Evolutionary conservation across 1,140 invertebrate species (phyloP).

Genomic region (Drosophila arizonae): DNA sequence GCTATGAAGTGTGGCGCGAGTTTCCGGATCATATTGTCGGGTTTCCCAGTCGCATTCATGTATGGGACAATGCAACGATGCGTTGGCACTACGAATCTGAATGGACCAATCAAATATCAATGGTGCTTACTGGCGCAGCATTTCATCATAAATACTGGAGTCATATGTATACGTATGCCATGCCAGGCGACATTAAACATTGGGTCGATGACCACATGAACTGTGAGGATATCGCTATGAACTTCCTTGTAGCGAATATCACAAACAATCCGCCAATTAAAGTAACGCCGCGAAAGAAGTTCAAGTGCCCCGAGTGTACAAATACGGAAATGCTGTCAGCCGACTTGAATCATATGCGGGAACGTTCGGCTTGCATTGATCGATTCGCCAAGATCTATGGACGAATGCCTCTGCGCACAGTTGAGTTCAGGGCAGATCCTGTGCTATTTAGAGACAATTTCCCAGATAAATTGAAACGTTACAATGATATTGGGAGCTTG

Average conservation of each 20-base stretch:
- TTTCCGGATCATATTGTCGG: slow-evolving; percentile 96
- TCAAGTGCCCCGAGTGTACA: slow-evolving; percentile 97
- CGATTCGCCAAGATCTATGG: slow-evolving; percentile 93
- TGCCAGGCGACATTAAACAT: slow-evolving; percentile 90
- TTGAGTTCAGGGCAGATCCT: slow-evolving; percentile 97
- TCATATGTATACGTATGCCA: slow-evolving; percentile 92
- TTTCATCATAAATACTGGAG: slow-evolving; percentile 97
- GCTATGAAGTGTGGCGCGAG: slow-evolving; percentile 94
- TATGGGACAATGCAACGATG: slow-evolving; percentile 93
- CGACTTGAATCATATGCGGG: slow-evolving; percentile 95
- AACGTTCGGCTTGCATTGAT: slow-evolving; percentile 96
- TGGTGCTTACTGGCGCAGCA: slow-evolving; percentile 96
- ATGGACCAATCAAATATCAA: slow-evolving; percentile 97
- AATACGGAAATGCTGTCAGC: slow-evolving; percentile 97
- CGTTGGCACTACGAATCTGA: slow-evolving; percentile 96
- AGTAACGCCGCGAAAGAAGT: slow-evolving; percentile 98
- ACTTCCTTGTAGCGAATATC: slow-evolving; percentile 95
- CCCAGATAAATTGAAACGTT: slow-evolving; percentile 93
- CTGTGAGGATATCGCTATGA: slow-evolving; percentile 98
- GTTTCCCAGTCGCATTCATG: slow-evolving; percentile 94
- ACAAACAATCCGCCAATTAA: slow-evolving; percentile 97
- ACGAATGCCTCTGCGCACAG: slow-evolving; percentile 92
- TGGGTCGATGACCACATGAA: slow-evolving; percentile 97
- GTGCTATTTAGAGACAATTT: slow-evolving; percentile 95
- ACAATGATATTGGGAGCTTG: slow-evolving; percentile 95